Evolutionary conservation across 1,140 invertebrate genomes (phyloP).

Genomic region (Neotoxoptera formosana): DNA sequence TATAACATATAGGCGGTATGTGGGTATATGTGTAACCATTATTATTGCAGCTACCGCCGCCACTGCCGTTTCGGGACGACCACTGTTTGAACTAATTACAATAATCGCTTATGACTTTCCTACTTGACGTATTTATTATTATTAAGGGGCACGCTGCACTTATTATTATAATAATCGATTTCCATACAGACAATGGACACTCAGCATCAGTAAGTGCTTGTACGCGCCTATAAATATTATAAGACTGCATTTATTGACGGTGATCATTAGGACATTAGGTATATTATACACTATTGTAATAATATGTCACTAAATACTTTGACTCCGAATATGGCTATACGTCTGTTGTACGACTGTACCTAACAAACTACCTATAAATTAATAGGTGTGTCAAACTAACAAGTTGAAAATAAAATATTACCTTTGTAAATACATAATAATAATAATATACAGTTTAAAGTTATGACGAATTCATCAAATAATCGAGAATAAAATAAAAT

Average conservation of each 20-base stretch:
- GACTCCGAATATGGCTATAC: neutral
- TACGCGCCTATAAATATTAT: slow-evolving; percentile 23
- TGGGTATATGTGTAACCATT: neutral
- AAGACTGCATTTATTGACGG: neutral
- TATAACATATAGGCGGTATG: neutral
- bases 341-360: neutral
- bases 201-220: neutral
- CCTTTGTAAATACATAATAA: neutral
- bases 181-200: slow-evolving; percentile 10
- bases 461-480: neutral
- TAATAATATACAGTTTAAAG: neutral
- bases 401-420: slow-evolving; percentile 6
- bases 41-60: neutral
- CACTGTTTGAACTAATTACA: slow-evolving; percentile 22
- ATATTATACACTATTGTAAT: slow-evolving; percentile 21
- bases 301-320: slow-evolving; percentile 11
- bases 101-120: neutral
- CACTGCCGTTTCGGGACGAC: neutral
- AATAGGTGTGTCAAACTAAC: slow-evolving; percentile 17
- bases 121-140: slow-evolving; percentile 8
- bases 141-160: neutral
- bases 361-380: neutral
- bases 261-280: neutral
- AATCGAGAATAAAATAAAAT: neutral
- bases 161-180: slow-evolving; percentile 28